These are phyloP conservation scores for Yoshiicerus persimilis DNA, from an alignment of 1,140 invertebrate genomes.

Conservation along the genomic window DNA sequence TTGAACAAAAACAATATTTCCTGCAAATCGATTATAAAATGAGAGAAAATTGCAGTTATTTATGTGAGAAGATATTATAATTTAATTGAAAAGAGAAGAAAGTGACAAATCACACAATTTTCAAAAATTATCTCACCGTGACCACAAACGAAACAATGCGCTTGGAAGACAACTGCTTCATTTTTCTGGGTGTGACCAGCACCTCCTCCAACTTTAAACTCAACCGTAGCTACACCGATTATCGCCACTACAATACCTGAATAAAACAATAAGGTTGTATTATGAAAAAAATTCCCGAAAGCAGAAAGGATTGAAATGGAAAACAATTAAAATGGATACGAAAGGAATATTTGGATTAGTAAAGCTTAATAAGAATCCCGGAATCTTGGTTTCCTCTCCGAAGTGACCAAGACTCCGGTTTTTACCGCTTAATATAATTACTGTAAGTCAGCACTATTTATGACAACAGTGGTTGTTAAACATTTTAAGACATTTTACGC, in stretches of 20 bases:
- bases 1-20: background rate
- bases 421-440: no score
- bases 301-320: background rate
- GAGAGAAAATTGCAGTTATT: no score
- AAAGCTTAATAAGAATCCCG: no score
- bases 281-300: background rate
- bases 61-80: no score
- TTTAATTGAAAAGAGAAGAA: background rate
- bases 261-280: background rate
- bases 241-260: background rate
- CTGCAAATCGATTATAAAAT: background rate
- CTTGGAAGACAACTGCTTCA: background rate
- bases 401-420: no score
- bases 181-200: background rate
- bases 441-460: no score
- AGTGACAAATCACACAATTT: background rate
- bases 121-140: background rate
- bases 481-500: no score
- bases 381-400: no score
- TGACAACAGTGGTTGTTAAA: no score
- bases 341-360: no score
- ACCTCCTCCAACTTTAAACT: conserved; percentile 1
- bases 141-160: background rate
- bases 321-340: no score
- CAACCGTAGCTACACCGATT: background rate